phyloP scores from a whole-genome alignment of 2,797 vertebrate species.

The Miichthys miiuy region DNA sequence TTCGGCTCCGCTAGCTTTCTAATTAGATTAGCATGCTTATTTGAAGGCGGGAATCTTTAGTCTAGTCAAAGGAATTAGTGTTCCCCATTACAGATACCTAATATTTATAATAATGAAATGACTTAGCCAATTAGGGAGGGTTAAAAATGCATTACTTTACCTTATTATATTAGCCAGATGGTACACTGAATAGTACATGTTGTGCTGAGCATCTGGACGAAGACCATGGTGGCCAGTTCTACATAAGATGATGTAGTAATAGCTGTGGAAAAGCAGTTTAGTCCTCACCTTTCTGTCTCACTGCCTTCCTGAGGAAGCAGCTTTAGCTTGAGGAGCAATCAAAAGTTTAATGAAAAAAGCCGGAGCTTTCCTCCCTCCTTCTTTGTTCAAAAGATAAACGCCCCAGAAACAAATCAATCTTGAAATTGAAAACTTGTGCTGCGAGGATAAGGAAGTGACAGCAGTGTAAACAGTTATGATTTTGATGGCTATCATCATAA shows the following conservation, averaged over 20 bases:
- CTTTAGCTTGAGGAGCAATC: slow-evolving; percentile 77
- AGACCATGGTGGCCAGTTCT: slow-evolving; percentile 80
- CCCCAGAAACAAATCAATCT: slow-evolving; percentile 82
- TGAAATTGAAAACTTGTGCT: slow-evolving; percentile 80
- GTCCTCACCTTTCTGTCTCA: slow-evolving; percentile 60
- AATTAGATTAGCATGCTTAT: slow-evolving; percentile 99
- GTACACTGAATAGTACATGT: slow-evolving; percentile 82
- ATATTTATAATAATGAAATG: slow-evolving; percentile 99
- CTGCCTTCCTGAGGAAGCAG: slow-evolving; percentile 65
- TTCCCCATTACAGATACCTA: slow-evolving; percentile 93
- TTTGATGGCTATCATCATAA: slow-evolving; percentile 79
- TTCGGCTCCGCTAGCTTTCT: slow-evolving; percentile 96
- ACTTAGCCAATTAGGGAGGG: slow-evolving; percentile 95
- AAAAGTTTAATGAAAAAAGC: slow-evolving; percentile 78
- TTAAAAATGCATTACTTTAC: slow-evolving; percentile 97
- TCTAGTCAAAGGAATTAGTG: slow-evolving; percentile 94
- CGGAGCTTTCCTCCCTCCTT: slow-evolving; percentile 40
- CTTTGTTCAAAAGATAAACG: slow-evolving; percentile 77
- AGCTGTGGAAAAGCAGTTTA: slow-evolving; percentile 63
- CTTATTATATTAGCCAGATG: slow-evolving; percentile 94
- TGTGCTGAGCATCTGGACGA: slow-evolving; percentile 88
- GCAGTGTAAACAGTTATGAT: slow-evolving; percentile 82
- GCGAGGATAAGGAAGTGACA: slow-evolving; percentile 76
- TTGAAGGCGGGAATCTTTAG: slow-evolving; percentile 92
- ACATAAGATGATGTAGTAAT: slow-evolving; percentile 78